phyloP scores from a whole-genome alignment of 2,113 vertebrate genomes.

The Ciconia maguari region DNA sequence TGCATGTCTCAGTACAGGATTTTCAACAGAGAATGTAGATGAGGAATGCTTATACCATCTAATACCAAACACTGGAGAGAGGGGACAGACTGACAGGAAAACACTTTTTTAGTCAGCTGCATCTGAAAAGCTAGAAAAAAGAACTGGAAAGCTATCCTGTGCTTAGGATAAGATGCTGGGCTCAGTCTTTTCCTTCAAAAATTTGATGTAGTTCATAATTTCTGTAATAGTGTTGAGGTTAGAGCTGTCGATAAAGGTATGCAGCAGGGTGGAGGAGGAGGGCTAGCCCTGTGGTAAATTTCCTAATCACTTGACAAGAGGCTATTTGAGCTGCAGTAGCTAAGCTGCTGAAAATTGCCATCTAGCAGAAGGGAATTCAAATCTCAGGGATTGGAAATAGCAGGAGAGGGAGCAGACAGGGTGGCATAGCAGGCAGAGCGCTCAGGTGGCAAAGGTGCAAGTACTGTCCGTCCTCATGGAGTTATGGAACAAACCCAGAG shows the following conservation, averaged over 20 bases:
- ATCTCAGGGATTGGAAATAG: not conserved
- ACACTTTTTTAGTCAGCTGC: not conserved
- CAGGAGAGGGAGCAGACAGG: not conserved
- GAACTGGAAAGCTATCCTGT: not conserved
- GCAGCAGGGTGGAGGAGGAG: not conserved
- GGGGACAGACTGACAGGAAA: not conserved
- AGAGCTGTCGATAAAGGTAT: rapidly evolving
- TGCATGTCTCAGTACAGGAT: not conserved
- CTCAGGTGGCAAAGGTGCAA: not conserved
- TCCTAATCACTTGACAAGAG: not conserved
- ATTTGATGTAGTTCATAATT: not conserved
- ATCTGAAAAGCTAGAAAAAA: not conserved
- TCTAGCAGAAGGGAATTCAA: not conserved
- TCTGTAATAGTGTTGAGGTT: not conserved
- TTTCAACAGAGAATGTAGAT: not conserved
- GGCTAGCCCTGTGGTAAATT: not conserved
- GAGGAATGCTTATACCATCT: not conserved
- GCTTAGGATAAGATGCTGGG: not conserved
- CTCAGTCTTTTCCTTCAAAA: not conserved
- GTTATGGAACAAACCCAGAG: not conserved
- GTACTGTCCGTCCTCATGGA: not conserved
- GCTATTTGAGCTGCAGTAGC: not conserved
- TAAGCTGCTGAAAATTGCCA: not conserved
- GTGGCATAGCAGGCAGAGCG: not conserved
- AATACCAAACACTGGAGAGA: not conserved